Conservation (phyloP, 2,797 vertebrate species). For the Arnoldichthys spilopterus region DNA sequence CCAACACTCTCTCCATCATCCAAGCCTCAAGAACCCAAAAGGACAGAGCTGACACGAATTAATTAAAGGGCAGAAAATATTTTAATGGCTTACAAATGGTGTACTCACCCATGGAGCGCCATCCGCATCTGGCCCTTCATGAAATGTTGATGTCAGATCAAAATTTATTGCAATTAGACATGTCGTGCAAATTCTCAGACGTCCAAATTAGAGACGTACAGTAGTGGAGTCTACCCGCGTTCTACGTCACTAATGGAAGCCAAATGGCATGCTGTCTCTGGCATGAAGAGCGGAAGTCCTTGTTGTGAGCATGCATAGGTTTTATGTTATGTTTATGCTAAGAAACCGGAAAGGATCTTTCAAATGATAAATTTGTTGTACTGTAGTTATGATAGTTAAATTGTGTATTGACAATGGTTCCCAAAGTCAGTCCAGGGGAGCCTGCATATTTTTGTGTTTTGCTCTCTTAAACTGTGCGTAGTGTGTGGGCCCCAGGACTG, state of each 20-base stretch:
- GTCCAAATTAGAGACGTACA: slow-evolving; percentile 76
- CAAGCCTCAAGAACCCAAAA: slow-evolving; percentile 23
- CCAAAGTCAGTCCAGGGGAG: no score
- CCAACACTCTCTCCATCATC: slow-evolving; percentile 32
- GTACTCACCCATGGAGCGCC: slow-evolving; percentile 52
- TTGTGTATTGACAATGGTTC: no score
- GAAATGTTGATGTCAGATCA: slow-evolving; percentile 36
- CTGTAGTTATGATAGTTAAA: no score
- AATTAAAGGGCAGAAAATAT: slow-evolving; percentile 78
- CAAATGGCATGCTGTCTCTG: slow-evolving; percentile 58
- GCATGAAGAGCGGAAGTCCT: not conserved
- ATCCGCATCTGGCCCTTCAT: slow-evolving; percentile 36
- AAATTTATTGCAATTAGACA: slow-evolving; percentile 55
- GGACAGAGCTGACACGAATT: slow-evolving; percentile 56
- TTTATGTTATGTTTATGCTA: not conserved
- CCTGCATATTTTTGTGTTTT: no score
- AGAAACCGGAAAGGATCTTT: not conserved
- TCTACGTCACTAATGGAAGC: slow-evolving; percentile 74
- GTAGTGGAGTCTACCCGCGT: slow-evolving; percentile 74
- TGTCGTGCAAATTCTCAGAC: slow-evolving; percentile 76
- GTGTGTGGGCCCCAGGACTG: no score
- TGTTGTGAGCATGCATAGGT: not conserved
- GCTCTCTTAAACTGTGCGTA: no score
- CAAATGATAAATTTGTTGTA: no score
- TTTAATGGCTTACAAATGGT: slow-evolving; percentile 80